phyloP scores from a whole-genome alignment of 2,797 vertebrate genomes.

The Pangasius krempfi region DNA sequence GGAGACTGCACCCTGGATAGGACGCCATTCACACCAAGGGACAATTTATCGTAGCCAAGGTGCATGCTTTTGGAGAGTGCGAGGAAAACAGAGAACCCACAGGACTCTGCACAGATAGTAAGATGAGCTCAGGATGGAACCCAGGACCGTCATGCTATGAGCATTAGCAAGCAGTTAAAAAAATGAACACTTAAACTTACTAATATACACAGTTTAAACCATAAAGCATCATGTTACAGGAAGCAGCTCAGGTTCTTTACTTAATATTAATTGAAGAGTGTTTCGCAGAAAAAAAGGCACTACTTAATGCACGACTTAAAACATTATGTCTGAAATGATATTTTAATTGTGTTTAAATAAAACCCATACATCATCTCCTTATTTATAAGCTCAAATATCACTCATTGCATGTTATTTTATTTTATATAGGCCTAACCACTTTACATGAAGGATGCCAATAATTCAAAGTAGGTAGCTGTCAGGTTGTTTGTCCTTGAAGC shows the following conservation, averaged over 20 bases:
- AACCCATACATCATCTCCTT: background rate
- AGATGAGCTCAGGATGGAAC: background rate
- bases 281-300: background rate
- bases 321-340: background rate
- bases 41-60: background rate
- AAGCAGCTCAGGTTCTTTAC: background rate
- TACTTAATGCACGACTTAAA: background rate
- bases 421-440: background rate
- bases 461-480: background rate
- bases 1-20: background rate
- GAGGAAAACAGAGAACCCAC: background rate
- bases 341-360: background rate
- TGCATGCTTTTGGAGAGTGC: background rate
- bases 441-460: background rate
- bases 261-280: background rate
- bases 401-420: background rate
- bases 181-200: background rate
- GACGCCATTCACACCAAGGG: background rate
- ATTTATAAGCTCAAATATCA: background rate
- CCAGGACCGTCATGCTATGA: background rate
- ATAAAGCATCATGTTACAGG: background rate
- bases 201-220: background rate
- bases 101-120: background rate
- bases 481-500: background rate
- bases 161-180: background rate